A percentile compares a stretch with the other conserved stretches of the same genome.
Evolutionary conservation across 2,113 vertebrate species (phyloP).

Genomic region (Pedetes capensis): DNA sequence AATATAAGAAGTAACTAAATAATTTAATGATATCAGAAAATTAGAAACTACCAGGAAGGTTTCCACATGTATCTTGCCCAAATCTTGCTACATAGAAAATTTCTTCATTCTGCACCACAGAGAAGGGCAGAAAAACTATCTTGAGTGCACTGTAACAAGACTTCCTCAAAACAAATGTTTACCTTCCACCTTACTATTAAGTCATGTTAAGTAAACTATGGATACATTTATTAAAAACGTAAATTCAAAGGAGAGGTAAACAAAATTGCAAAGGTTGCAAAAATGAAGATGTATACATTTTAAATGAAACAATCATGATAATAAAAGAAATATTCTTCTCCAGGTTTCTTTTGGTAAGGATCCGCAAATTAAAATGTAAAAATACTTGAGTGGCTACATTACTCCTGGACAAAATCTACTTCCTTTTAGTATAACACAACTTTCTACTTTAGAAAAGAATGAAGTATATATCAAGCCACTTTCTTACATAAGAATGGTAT

Average conservation of each 20-base stretch:
- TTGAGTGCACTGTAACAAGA: conserved; percentile 2
- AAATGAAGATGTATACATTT: conserved; percentile 43
- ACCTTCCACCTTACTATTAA: conserved; percentile 7
- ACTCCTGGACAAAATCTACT: not conserved
- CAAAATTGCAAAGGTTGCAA: conserved; percentile 50
- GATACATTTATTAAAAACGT: not conserved
- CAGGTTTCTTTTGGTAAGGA: not conserved
- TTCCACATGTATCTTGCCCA: conserved; percentile 45
- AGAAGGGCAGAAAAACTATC: conserved; percentile 29
- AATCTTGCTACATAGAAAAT: conserved; percentile 36
- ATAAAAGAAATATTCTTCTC: conserved; percentile 1
- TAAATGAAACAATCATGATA: not conserved
- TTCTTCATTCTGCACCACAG: conserved; percentile 55
- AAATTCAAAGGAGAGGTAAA: not conserved
- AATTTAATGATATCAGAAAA: conserved; percentile 44
- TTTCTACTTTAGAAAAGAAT: not conserved
- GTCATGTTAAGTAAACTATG: not conserved
- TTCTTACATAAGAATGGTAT: not conserved
- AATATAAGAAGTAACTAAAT: conserved; percentile 37
- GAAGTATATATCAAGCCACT: conserved; percentile 23
- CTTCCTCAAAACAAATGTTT: conserved; percentile 39
- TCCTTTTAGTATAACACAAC: not conserved
- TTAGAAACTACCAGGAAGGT: conserved; percentile 32
- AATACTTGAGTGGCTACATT: not conserved
- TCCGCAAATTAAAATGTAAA: conserved; percentile 33